These are phyloP conservation scores for Lithophane ornitopus DNA, from an alignment of 2,888 invertebrate genomes.

Conservation along the genomic window DNA sequence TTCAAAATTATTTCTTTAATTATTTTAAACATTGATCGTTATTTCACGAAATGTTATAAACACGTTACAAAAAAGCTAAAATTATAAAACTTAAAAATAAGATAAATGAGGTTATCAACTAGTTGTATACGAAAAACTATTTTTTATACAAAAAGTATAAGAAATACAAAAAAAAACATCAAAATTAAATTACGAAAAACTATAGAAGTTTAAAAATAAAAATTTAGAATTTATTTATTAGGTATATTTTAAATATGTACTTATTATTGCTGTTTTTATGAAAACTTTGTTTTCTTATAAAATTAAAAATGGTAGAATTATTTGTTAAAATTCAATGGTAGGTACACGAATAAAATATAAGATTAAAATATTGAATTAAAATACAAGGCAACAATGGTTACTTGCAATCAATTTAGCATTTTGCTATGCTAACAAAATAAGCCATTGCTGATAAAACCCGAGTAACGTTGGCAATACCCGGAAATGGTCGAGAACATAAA, in stretches of 20 bases:
- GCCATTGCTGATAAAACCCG: conserved; percentile 5
- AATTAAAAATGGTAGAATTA: conserved; percentile 69
- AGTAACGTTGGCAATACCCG: conserved; percentile 8
- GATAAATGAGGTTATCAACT: conserved; percentile 6
- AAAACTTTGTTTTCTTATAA: conserved; percentile 71
- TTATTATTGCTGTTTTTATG: conserved; percentile 62
- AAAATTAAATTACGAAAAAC: conserved; percentile 31
- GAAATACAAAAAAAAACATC: conserved; percentile 12
- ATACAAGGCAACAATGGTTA: conserved; percentile 5
- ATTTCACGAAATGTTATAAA: conserved; percentile 24
- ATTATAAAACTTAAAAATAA: conserved; percentile 23
- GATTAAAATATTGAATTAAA: conserved; percentile 4
- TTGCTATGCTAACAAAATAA: neutral
- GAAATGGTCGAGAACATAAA: neutral
- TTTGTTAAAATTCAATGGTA: conserved; percentile 49
- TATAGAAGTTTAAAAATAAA: conserved; percentile 12
- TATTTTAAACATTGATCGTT: conserved; percentile 42
- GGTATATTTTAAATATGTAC: conserved; percentile 55
- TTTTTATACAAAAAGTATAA: conserved; percentile 19
- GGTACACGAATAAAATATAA: conserved; percentile 35
- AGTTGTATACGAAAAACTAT: conserved; percentile 17
- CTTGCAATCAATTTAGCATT: neutral
- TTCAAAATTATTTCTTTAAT: conserved; percentile 44
- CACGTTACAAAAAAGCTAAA: conserved; percentile 1
- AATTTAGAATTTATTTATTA: neutral